These are phyloP conservation scores for Orgyia antiqua DNA, from an alignment of 2,888 invertebrate species.

Conservation along the genomic window DNA sequence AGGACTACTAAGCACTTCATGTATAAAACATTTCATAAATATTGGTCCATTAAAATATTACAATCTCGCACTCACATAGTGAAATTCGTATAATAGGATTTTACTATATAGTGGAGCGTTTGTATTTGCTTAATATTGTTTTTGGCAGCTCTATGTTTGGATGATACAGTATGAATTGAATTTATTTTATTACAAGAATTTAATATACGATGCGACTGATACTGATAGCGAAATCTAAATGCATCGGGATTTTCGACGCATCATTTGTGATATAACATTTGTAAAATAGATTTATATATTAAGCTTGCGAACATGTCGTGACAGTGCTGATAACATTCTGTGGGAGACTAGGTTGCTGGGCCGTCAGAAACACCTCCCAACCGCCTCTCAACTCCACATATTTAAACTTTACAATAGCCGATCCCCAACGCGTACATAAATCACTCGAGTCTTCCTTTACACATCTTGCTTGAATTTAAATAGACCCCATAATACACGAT, in stretches of 20 bases:
- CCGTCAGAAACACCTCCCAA: conserved; percentile 14
- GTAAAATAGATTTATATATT: no score
- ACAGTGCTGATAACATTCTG: conserved; percentile 19
- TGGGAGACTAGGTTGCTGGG: conserved; percentile 14
- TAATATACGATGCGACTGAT: conserved; percentile 9
- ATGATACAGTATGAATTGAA: conserved; percentile 4
- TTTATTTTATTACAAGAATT: no score
- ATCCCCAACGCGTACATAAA: conserved; percentile 55
- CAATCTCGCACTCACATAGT: conserved; percentile 3
- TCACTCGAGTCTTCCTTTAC: conserved; percentile 62
- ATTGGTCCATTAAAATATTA: conserved; percentile 9
- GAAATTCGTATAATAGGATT: conserved; percentile 2
- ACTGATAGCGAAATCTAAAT: conserved; percentile 5
- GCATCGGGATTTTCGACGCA: conserved; percentile 29
- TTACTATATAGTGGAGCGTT: neutral
- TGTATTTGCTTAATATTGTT: neutral
- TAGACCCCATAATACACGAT: conserved; percentile 60
- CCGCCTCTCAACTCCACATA: conserved; percentile 42
- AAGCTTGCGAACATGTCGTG: no score
- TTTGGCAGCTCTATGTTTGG: conserved; percentile 3
- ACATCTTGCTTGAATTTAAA: conserved; percentile 68
- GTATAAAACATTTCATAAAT: conserved; percentile 19
- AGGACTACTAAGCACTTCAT: conserved; percentile 12
- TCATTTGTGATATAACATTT: conserved; percentile 31
- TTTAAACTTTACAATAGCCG: conserved; percentile 65